Conservation (phyloP, 2,113 vertebrate genomes). For the Gorilla gorilla region DNA sequence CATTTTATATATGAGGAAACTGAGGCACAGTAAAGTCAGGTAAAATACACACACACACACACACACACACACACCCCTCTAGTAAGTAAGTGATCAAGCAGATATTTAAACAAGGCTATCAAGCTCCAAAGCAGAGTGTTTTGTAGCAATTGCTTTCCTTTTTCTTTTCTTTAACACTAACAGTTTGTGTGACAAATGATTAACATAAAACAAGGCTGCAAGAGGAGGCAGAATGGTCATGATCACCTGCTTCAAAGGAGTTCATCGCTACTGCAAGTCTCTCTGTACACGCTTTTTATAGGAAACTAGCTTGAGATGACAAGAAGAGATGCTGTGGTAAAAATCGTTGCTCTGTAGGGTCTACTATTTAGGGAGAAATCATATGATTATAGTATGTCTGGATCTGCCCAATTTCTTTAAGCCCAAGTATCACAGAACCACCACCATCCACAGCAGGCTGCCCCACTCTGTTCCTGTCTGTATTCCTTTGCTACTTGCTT, state of each 20-base stretch:
- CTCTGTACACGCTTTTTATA: neutral
- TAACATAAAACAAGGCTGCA: neutral
- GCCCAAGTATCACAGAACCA: no score
- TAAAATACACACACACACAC: neutral
- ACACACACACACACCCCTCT: neutral
- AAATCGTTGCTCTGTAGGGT: neutral
- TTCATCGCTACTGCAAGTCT: neutral
- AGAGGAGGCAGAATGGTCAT: neutral
- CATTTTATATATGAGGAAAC: neutral
- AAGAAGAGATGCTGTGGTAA: neutral
- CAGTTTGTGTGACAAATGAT: neutral
- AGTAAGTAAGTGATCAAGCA: neutral
- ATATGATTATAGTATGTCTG: neutral
- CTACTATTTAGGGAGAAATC: neutral
- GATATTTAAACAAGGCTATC: neutral
- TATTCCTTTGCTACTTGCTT: neutral
- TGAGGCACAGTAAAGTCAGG: neutral
- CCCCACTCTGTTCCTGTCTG: fast-evolving
- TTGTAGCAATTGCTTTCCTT: neutral
- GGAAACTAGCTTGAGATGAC: neutral
- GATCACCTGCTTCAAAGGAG: neutral
- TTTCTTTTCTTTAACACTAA: neutral
- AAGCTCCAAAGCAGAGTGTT: neutral
- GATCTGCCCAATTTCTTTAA: neutral
- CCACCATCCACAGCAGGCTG: no score